Conservation (phyloP, 2,797 vertebrate species). For the Chelon labrosus region DNA sequence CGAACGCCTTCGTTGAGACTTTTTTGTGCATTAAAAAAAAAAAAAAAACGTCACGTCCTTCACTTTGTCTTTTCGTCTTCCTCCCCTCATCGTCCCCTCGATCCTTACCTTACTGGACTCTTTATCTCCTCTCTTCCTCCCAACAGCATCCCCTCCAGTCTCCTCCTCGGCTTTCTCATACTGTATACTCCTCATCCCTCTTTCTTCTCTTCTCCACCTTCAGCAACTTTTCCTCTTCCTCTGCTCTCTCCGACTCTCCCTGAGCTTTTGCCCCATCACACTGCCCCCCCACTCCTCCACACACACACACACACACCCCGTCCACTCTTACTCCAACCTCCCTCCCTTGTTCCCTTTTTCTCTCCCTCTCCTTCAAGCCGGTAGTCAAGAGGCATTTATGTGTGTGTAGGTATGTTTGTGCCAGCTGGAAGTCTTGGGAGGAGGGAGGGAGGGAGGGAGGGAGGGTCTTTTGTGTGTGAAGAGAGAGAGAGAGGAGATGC, state of each 20-base stretch:
- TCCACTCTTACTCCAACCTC: conserved; percentile 42
- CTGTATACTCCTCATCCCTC: conserved; percentile 73
- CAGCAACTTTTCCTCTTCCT: conserved; percentile 63
- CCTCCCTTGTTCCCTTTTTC: conserved; percentile 31
- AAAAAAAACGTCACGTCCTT: conserved; percentile 65
- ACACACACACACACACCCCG: background rate
- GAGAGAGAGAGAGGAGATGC: conserved; percentile 47
- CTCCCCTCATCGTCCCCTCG: too few species aligned
- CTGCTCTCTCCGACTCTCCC: conserved; percentile 55
- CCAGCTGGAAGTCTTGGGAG: conserved; percentile 73
- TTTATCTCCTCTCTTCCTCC: conserved; percentile 60
- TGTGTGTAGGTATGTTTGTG: conserved; percentile 48
- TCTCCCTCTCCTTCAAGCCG: conserved; percentile 53
- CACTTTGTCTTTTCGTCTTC: conserved; percentile 50
- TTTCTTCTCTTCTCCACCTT: conserved; percentile 60
- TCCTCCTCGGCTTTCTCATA: conserved; percentile 64
- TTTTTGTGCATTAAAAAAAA: conserved; percentile 49
- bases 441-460: conserved; percentile 19
- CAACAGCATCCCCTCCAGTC: conserved; percentile 52
- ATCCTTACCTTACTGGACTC: conserved; percentile 73
- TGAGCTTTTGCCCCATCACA: conserved; percentile 67
- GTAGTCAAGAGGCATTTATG: conserved; percentile 53
- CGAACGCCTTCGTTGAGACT: conserved; percentile 45
- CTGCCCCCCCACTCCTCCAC: conserved; percentile 25
- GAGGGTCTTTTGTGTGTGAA: conserved; percentile 8